Base-by-base conservation (phyloP, 2,888 invertebrate genomes). In the Amphipyra tragopoginis region DNA sequence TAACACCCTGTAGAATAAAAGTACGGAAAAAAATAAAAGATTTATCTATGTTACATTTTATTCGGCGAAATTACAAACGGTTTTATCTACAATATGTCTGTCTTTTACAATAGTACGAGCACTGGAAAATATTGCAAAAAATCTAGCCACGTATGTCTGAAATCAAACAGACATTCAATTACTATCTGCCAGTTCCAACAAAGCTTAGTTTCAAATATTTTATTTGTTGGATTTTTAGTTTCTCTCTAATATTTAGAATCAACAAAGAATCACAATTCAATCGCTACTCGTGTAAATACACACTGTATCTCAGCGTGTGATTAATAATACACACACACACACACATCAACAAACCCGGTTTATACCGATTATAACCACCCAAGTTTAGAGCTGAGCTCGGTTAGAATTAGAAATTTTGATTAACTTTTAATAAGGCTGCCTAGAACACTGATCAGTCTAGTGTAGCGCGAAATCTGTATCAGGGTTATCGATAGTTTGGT, bases 371-470 rank as follows among this genome's bases (percentile, higher is more conserved):
- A 52, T 51, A 67, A 50, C 67, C 45, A 68, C 50, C 56, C 53
- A 74, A 75, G 77, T 81, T 81, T 71, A 42, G 59, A 64, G 73
- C 77, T 72, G 69, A 81, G 75, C 72, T 72, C 47, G 55, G 67
- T 54, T 48, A 63, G 72, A 79, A 77, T 80, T 78, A 74, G 65
- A 76, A 83, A 81, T 83, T 81, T 82, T 80, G 83, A 85, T 86
- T 81, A 86, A 86, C 80, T 85, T 87, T 86, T 84, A 87, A 85
- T 86, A 86, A 83, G 84, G 77, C 78, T 76, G 69, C 58, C 54
- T 66, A 65, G 77, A 65, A 72, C 76, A 40, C 66, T 79, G 79
- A 80, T 81, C 75, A 65, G 82, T 80, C 74, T 81, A 75, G 43
- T 59, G 59, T 44, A 48, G 43, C 59, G 50, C 3, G 40, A 52